Base-by-base conservation (phyloP, 2,888 invertebrate genomes). In the Apotomis betuletana region DNA sequence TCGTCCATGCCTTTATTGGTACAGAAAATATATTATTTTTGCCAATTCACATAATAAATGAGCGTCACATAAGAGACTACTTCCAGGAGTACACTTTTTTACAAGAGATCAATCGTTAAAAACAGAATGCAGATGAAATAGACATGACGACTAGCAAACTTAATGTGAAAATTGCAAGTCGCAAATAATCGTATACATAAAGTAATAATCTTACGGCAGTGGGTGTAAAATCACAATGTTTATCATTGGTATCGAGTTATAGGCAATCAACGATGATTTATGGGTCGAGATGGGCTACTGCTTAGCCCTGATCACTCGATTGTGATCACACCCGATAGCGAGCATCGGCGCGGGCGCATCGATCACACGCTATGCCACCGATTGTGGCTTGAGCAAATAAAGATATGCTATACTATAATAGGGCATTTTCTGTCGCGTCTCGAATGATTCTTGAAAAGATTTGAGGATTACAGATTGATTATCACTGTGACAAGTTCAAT, bases 221-320 rank as follows among this genome's bases (percentile, higher is more conserved):
- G 81, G 83, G 82, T 82, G 86, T 86, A 83, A 83, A 85, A 84
- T 81, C 82, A 84, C 81, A 85, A 83, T 86, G 82, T 85, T 86
- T 88, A 88, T 88, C 87, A 87, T 81, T 83, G 83, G 80, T 83
- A 83, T 77, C 81, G 83, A 85, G 83, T 85, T 86, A 86, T 86
- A 84, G 86, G 84, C 85, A 85, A 88, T 88, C 87, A 85, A 80
- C 77, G 79, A 86, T 89, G 89, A 90, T 86, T 89, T 89, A 90
- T 87, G 81, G 81, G 75, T 77, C 77, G 80, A 75, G 82, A 84
- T 84, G 84, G 82, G 87, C 87, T 87, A 88, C 88, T 81, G 87
- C 81, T 75, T 77, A 69, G 62, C 15, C 75, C 75, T 77, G 77
- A 80, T 77, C 77, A 80, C 74, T 79, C 78, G 83, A 82, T 84